phyloP scores from a whole-genome alignment of 2,797 vertebrate genomes.

The Momotus momota region DNA sequence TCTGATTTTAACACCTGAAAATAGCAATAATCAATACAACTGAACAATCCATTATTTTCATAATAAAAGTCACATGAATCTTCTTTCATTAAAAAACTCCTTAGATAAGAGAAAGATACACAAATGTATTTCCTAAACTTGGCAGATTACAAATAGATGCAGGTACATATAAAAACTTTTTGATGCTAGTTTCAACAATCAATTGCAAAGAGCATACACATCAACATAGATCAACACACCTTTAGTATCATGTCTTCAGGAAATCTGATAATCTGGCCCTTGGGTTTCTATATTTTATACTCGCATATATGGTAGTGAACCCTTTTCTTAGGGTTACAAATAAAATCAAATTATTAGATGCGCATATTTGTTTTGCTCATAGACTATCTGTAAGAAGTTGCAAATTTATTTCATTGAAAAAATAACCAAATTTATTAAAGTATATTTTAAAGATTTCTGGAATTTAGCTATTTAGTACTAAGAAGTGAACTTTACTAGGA shows the following conservation, averaged over 20 bases:
- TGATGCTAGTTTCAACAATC: neutral
- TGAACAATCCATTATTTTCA: neutral
- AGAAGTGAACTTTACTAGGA: neutral
- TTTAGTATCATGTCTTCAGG: neutral
- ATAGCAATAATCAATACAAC: constrained; percentile 9
- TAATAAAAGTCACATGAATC: neutral
- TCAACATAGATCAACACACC: neutral
- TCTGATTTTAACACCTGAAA: constrained; percentile 16
- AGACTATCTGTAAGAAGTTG: neutral
- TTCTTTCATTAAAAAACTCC: neutral
- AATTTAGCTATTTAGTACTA: neutral
- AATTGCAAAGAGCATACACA: neutral
- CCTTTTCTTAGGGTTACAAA: neutral
- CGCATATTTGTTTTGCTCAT: neutral
- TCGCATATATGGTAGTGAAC: neutral
- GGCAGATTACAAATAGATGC: neutral
- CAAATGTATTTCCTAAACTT: neutral
- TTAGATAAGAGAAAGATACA: neutral
- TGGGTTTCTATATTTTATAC: neutral
- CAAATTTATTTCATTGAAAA: neutral
- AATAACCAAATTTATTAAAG: neutral
- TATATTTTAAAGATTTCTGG: neutral
- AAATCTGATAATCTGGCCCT: neutral
- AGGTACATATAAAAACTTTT: neutral
- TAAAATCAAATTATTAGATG: neutral